Evolutionary conservation across 2,888 invertebrate genomes (phyloP).

Genomic region (Elysia crispata): DNA sequence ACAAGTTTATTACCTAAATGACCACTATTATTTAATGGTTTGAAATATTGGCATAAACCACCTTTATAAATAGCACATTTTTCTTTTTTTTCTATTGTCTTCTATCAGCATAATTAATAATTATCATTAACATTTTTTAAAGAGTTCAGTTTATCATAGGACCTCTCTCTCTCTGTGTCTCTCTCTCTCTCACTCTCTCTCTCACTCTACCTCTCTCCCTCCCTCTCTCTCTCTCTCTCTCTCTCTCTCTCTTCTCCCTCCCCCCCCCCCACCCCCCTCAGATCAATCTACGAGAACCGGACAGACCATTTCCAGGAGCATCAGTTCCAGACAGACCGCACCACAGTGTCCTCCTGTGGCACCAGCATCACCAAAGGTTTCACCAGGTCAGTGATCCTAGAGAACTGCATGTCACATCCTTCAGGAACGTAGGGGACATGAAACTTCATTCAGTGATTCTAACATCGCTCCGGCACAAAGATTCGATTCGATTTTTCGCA

Average conservation of each 20-base stretch:
- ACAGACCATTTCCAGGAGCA: slow-evolving; percentile 73
- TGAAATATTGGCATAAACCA: no score
- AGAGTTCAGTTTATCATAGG: no score
- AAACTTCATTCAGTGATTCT: background rate
- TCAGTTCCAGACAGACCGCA: slow-evolving; percentile 74
- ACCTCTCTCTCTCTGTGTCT: no score
- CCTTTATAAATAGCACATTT: no score
- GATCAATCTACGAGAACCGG: slow-evolving; percentile 74
- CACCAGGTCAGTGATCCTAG: slow-evolving; percentile 59
- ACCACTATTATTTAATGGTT: no score
- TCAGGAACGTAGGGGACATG: background rate
- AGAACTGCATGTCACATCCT: background rate
- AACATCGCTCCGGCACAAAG: no score
- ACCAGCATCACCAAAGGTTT: slow-evolving; percentile 70
- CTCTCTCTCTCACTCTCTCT: no score
- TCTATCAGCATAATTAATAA: no score
- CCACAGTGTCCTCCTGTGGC: slow-evolving; percentile 70
- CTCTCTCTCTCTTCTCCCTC: background rate
- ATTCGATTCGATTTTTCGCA: background rate
- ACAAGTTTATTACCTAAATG: no score
- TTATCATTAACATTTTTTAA: no score
- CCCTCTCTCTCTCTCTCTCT: background rate
- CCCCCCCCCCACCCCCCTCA: slow-evolving; percentile 54
- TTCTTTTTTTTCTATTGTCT: no score
- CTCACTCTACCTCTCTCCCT: no score